These are phyloP conservation scores for Bemisia tabaci DNA, from an alignment of 1,140 invertebrate genomes.

Conservation along the genomic window DNA sequence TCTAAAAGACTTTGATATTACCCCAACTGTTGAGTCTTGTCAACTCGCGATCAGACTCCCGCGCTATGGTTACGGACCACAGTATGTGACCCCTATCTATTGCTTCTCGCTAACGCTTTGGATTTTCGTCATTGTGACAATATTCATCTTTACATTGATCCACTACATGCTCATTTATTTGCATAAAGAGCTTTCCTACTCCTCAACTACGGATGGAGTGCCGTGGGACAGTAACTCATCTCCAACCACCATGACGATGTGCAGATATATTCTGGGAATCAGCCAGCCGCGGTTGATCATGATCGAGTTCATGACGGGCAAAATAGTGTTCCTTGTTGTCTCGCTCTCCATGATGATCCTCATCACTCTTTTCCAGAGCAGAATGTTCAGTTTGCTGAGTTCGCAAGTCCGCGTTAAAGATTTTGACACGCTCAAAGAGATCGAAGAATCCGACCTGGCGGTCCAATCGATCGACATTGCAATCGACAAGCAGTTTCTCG, in stretches of 20 bases:
- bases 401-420: not conserved
- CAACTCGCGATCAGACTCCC: not conserved
- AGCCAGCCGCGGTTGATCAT: not conserved
- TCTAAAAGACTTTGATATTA: no score
- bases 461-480: not conserved
- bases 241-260: not conserved
- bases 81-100: not conserved
- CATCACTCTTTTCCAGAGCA: not conserved
- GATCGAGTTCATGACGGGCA: not conserved
- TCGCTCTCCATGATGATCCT: not conserved
- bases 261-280: not conserved
- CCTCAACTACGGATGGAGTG: not conserved
- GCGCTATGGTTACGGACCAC: not conserved
- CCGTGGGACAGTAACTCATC: not conserved
- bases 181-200: no score
- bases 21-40: no score
- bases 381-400: not conserved
- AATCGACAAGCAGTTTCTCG: not conserved
- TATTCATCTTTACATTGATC: not conserved
- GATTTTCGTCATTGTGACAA: not conserved
- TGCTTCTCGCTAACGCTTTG: not conserved
- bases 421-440: not conserved
- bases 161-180: not conserved
- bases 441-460: not conserved
- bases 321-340: not conserved